phyloP scores from a whole-genome alignment of 2,888 invertebrate genomes.

The Acronicta psi region DNA sequence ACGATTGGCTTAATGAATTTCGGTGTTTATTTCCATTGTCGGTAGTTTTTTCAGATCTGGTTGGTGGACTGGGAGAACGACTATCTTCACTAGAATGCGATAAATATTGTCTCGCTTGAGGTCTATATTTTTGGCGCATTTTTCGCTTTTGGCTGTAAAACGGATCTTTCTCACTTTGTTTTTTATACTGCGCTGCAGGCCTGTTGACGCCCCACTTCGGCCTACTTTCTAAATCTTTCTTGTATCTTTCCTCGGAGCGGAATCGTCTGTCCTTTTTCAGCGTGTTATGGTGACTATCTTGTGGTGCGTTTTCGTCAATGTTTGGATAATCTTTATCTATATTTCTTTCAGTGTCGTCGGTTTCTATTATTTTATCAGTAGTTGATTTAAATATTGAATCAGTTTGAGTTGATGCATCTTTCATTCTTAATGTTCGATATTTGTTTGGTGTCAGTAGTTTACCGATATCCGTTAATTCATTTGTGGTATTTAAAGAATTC shows the following conservation, averaged over 20 bases:
- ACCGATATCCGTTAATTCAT: conserved; percentile 71
- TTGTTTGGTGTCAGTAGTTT: conserved; percentile 84
- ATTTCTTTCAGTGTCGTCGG: conserved; percentile 75
- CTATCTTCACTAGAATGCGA: conserved; percentile 91
- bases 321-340: conserved; percentile 88
- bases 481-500: conserved; percentile 76
- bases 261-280: conserved; percentile 87
- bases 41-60: conserved; percentile 75
- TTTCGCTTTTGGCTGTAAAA: conserved; percentile 93
- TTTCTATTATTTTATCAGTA: conserved; percentile 75
- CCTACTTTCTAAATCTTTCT: conserved; percentile 90
- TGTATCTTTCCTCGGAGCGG: conserved; percentile 86
- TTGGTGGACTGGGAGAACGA: conserved; percentile 88
- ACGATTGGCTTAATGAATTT: conserved; percentile 85
- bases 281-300: conserved; percentile 82
- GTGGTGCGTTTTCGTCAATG: conserved; percentile 85
- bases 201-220: conserved; percentile 94
- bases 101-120: conserved; percentile 87
- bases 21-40: conserved; percentile 78
- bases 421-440: conserved; percentile 83
- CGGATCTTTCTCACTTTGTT: conserved; percentile 97
- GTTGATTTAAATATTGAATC: conserved; percentile 78
- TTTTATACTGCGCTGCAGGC: conserved; percentile 94
- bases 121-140: conserved; percentile 90
- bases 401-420: conserved; percentile 92